A percentile compares a stretch with the other conserved stretches of the same genome.
Evolutionary conservation across 2,797 vertebrate species (phyloP).

Genomic region (Thunnus albacares): DNA sequence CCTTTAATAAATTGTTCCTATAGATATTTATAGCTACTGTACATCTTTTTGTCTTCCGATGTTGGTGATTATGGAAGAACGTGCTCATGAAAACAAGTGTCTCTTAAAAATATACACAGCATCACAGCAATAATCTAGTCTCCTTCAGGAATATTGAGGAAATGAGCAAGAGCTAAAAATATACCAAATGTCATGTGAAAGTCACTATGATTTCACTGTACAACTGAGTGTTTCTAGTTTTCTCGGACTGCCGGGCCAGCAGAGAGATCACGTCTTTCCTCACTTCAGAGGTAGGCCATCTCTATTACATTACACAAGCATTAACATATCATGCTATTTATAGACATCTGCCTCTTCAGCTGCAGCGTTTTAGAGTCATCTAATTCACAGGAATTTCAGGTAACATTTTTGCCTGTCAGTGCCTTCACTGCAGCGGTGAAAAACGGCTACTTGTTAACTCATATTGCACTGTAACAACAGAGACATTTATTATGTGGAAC

Average conservation of each 20-base stretch:
- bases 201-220: neutral
- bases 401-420: constrained; percentile 19
- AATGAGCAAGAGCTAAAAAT: constrained; percentile 19
- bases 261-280: neutral
- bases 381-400: constrained; percentile 23
- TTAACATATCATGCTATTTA: constrained; percentile 47
- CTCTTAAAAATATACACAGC: neutral
- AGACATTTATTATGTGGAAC: neutral
- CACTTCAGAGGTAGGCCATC: constrained; percentile 16
- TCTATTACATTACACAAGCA: constrained; percentile 14
- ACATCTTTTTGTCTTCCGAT: neutral
- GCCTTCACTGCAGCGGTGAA: constrained; percentile 14
- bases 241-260: neutral
- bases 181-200: neutral
- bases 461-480: constrained; percentile 1
- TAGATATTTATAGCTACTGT: too few relatives aligned
- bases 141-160: neutral
- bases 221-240: neutral
- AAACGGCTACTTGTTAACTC: neutral
- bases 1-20: neutral
- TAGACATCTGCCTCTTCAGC: constrained; percentile 8
- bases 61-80: neutral
- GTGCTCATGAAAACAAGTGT: neutral
- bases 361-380: constrained; percentile 24
- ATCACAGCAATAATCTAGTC: neutral